Percentiles rank a stretch among this genome's conserved stretches.
phyloP scores from a whole-genome alignment of 53 echinoderm and acorn worm genomes.

The Apostichopus leukothele region DNA sequence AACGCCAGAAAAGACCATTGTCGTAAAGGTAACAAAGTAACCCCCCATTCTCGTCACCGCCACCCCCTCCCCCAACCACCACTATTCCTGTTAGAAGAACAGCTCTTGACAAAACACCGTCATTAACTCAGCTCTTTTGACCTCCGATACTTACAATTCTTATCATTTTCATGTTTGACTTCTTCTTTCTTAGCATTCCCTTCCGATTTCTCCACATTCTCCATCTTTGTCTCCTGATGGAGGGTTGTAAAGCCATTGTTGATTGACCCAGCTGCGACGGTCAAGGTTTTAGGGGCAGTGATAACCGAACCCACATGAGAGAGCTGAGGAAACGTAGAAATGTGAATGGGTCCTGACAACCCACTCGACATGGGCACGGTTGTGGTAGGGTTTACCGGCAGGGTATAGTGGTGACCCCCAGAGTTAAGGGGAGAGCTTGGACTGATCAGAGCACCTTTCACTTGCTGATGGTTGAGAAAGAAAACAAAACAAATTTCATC shows the following conservation, averaged over 20 bases:
- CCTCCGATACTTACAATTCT: background rate
- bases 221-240: slow-evolving; percentile 20
- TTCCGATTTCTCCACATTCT: background rate
- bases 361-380: slow-evolving; percentile 35
- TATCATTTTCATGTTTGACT: slow-evolving; percentile 25
- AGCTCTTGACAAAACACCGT: too few species aligned
- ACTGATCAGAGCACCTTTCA: slow-evolving; percentile 78
- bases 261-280: slow-evolving; percentile 56
- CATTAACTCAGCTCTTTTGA: too few species aligned
- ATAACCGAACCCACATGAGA: slow-evolving; percentile 72
- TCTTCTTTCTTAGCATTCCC: background rate
- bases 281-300: slow-evolving; percentile 70
- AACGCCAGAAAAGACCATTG: too few species aligned
- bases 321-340: slow-evolving; percentile 43
- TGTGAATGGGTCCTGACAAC: slow-evolving; percentile 10
- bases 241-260: slow-evolving; percentile 67
- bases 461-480: slow-evolving; percentile 59
- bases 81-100: too few species aligned
- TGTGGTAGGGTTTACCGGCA: slow-evolving; percentile 24
- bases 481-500: background rate
- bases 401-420: slow-evolving; percentile 37
- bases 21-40: too few species aligned
- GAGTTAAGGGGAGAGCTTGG: slow-evolving; percentile 81
- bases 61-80: too few species aligned
- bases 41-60: too few species aligned